These are phyloP conservation scores for Holothuria glaberrima DNA, from an alignment of 35 echinoderm and acorn worm species.

Conservation along the genomic window DNA sequence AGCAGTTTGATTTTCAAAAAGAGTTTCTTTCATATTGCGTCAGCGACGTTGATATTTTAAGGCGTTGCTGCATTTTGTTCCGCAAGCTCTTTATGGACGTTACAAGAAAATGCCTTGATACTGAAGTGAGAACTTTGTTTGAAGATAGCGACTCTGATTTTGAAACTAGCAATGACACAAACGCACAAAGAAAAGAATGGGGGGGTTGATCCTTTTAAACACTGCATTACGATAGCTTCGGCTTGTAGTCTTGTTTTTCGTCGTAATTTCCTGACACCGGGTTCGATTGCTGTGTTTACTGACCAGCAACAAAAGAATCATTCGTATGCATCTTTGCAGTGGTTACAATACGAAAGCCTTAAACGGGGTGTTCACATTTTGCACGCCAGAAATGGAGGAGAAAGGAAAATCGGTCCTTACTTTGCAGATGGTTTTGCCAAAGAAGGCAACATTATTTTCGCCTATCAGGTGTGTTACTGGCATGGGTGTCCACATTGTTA, in stretches of 20 bases:
- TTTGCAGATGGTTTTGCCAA: slow-evolving; percentile 47
- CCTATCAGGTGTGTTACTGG: slow-evolving; percentile 53
- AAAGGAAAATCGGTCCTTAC: slow-evolving; percentile 39
- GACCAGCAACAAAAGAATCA: slow-evolving; percentile 12
- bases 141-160: not conserved
- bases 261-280: slow-evolving; percentile 56
- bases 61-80: slow-evolving; percentile 61
- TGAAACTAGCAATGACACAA: no score
- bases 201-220: slow-evolving; percentile 67
- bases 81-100: slow-evolving; percentile 62
- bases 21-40: slow-evolving; percentile 66
- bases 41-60: slow-evolving; percentile 74
- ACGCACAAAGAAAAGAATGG: no score
- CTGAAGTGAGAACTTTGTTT: no score
- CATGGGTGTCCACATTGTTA: slow-evolving; percentile 70
- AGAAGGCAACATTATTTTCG: slow-evolving; percentile 35
- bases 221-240: slow-evolving; percentile 69
- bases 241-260: slow-evolving; percentile 69
- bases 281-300: slow-evolving; percentile 68
- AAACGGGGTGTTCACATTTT: slow-evolving; percentile 40
- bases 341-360: slow-evolving; percentile 44
- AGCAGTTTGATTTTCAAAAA: slow-evolving; percentile 52
- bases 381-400: slow-evolving; percentile 70
- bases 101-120: not conserved
- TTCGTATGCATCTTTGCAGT: slow-evolving; percentile 60